phyloP scores from a whole-genome alignment of 2,113 vertebrate genomes.

The Polypterus senegalus region DNA sequence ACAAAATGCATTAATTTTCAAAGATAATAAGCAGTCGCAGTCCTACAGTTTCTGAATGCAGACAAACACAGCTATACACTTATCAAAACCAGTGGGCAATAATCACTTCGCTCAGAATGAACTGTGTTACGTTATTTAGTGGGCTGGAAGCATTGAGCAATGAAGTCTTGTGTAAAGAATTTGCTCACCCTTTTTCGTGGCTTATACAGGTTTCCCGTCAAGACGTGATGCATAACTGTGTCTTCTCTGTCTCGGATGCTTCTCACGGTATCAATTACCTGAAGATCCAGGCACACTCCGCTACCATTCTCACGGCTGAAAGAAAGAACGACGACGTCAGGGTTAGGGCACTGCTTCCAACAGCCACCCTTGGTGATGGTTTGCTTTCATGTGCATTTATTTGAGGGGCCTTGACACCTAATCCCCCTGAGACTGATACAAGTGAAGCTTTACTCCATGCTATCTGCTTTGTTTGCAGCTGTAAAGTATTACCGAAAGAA shows the following conservation, averaged over 20 bases:
- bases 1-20: no score
- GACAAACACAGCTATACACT: not conserved
- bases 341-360: no score
- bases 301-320: conserved; percentile 82
- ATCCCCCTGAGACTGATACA: no score
- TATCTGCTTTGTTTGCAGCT: no score
- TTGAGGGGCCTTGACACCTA: no score
- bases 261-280: conserved; percentile 82
- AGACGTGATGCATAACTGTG: conserved; percentile 76
- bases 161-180: not conserved
- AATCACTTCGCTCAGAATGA: not conserved
- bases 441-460: no score
- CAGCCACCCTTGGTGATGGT: no score
- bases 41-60: no score
- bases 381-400: no score
- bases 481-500: no score
- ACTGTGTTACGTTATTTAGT: not conserved
- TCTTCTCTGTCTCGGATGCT: conserved; percentile 82
- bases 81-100: not conserved
- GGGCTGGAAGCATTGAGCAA: not conserved
- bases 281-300: conserved; percentile 83
- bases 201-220: conserved; percentile 85
- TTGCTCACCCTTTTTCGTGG: conserved; percentile 66
- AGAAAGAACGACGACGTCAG: not conserved
- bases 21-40: no score